These are phyloP conservation scores for Bungarus multicinctus DNA, from an alignment of 2,113 vertebrate genomes.

Conservation along the genomic window DNA sequence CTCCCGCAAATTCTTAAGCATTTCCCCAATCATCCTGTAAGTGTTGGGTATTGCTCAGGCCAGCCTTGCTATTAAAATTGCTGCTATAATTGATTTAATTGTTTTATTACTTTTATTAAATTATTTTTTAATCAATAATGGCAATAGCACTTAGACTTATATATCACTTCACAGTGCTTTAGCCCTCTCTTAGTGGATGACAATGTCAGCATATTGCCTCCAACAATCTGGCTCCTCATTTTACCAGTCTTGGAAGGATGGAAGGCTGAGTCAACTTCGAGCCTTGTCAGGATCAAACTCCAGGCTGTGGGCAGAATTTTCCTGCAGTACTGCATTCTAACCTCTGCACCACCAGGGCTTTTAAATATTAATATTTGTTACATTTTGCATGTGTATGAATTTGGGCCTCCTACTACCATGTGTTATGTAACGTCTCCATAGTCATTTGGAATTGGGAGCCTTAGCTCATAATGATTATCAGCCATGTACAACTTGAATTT, in stretches of 20 bases:
- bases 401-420: background rate
- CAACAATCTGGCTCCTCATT: background rate
- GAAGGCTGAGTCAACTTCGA: background rate
- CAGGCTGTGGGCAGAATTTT: background rate
- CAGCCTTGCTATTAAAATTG: background rate
- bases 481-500: background rate
- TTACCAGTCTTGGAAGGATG: background rate
- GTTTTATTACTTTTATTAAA: background rate
- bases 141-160: background rate
- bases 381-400: background rate
- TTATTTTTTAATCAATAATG: background rate
- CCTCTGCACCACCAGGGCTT: background rate
- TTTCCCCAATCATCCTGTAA: constrained; percentile 91
- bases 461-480: background rate
- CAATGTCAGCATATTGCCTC: background rate
- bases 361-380: background rate
- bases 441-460: background rate
- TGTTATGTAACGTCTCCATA: background rate
- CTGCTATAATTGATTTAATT: background rate
- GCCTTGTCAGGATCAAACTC: background rate
- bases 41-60: constrained; percentile 37
- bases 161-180: background rate
- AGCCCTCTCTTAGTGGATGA: background rate
- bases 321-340: background rate
- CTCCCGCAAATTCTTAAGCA: constrained; percentile 91